Base-by-base conservation (phyloP, 2,797 vertebrate genomes). In the Danio kyathit region DNA sequence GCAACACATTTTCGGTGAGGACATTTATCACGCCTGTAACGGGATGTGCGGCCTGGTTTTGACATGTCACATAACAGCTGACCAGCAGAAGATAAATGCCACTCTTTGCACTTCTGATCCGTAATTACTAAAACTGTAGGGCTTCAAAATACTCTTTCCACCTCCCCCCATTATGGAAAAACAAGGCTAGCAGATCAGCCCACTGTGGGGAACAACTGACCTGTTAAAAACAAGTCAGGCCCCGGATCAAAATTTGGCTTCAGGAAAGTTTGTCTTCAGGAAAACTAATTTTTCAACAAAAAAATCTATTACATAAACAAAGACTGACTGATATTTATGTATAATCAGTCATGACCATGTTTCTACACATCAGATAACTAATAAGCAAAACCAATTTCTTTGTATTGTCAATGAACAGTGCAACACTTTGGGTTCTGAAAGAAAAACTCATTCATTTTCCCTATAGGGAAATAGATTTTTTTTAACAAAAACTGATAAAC, bases 211-310 rank as follows among this genome's bases (percentile, higher is more conserved):
- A 79, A 81, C 81, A 77, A 77, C 64, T 76, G 72, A 85, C 82
- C 83, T 81, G 83, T 86, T 85, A 85, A 88, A 85, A 73, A 88
- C 85, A 86, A 76, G 29, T 76, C 74, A 83, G 70, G 71, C 77
- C 40, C 70, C 41, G 88, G 83, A 80, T 86, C 82, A 84, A 87
- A 83, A 85, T 84, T 85, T 83, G 86, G 54, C 59, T 57, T 29
- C 29, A 29, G 29, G 29, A 29, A 57, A 44, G 76, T 67, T 59
- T 67, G 52, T 79, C 74, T 76, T 60, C 74, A 79, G n/a, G n/a
- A 38, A 54, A 56, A 40, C 12, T 44, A 14, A 74, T 49, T 19
- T 29, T 63, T 29, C 13, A 29, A 29, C n/a, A 29, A 29, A 29
- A 29, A 29, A 29, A n/a, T 16, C 52, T 65, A 38, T 5, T 41